Evolutionary conservation across 2,888 invertebrate species (phyloP), one percentile per base, ranked within the genome.

Genomic region (Mythimna impura): DNA sequence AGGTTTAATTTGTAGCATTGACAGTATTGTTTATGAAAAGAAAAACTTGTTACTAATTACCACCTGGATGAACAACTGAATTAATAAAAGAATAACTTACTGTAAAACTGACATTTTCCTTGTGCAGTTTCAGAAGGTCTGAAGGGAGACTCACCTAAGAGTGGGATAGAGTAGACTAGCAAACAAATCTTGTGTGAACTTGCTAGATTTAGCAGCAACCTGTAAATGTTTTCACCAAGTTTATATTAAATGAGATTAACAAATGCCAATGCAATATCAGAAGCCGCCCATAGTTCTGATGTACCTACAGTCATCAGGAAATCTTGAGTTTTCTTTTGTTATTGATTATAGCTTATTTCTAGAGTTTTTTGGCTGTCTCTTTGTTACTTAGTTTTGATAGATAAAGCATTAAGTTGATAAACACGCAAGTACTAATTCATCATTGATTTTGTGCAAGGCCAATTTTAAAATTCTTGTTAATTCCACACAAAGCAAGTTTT

Each of bases 1-100:
- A 68, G n/a, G 54, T 70, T 69, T 50, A 34, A 60, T 62, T 69
- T 76, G 22, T 20, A 12, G 22, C 22, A 50, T 22, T 58, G 25
- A 52, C n/a, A 52, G 22, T 36, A 25, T 60, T 47, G n/a, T 66
- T 77, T 9, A n/a, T 47, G 25, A 40, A 36, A 54, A 62, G 8
- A 80, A 52, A 34, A 47, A 54, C 1, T 6, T 25, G 6, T 50
- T n/a, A 14, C 10, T 25, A 20, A 20, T 25, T 62, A n/a, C 34
- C 58, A 54, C 73, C 43, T 47, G 52, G 20, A 7, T 54, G 50
- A 71, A 54, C 22, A 20, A 54, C 22, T 57, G 0, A 71, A 36
- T 17, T 0, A 50, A 62, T 71, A 25, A 70, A 54, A 22, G 34
- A 22, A 34, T 30, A 20, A 25, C 36, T 57, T 61, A 3, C 7